These are phyloP conservation scores for Hydropsyche betteni DNA, from an alignment of 2,888 invertebrate species.

Conservation along the genomic window DNA sequence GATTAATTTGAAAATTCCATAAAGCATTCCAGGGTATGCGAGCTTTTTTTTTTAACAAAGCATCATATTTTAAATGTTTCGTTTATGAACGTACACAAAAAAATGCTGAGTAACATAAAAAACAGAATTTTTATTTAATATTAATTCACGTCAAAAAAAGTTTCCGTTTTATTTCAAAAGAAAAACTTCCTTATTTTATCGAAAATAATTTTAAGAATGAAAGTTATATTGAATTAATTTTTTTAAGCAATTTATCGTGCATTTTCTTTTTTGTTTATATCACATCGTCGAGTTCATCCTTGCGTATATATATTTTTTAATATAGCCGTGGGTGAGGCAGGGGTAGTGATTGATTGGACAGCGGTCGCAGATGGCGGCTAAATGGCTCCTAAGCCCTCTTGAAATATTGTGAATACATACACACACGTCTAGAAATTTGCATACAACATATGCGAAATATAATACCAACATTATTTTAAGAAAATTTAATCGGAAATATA, in stretches of 20 bases:
- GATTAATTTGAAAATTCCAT: conserved; percentile 39
- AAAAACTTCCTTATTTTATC: no score
- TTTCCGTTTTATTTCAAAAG: no score
- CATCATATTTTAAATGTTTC: background rate
- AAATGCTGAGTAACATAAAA: no score
- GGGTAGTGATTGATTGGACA: conserved; percentile 45
- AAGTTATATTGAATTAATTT: background rate
- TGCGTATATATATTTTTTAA: conserved; percentile 32
- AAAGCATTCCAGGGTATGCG: conserved; percentile 18
- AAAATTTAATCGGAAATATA: no score
- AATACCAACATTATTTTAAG: no score
- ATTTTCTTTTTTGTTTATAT: no score
- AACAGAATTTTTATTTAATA: no score
- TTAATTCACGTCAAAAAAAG: no score
- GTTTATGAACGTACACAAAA: background rate
- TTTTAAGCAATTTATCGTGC: no score
- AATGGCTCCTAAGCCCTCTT: conserved; percentile 58
- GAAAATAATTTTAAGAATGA: no score
- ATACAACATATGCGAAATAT: background rate
- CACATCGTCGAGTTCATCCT: no score
- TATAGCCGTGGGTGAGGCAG: conserved; percentile 29
- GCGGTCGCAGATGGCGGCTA: conserved; percentile 46
- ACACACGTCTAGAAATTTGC: background rate
- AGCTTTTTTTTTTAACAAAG: background rate
- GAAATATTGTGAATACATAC: background rate